Base-by-base conservation (phyloP, 92 coral and sea anemone species). In the Phenganax stokvisi region DNA sequence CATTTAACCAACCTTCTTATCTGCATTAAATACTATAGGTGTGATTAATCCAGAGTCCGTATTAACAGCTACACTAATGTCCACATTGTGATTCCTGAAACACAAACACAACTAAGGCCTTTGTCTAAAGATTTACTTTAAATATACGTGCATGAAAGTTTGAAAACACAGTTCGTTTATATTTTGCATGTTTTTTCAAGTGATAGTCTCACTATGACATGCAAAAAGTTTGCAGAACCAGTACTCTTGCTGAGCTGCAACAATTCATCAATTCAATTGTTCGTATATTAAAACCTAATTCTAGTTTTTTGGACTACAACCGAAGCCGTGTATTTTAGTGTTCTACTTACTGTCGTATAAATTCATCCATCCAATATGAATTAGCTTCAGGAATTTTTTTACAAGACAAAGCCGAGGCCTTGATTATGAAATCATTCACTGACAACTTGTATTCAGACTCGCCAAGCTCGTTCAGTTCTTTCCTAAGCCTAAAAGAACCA, bases 331-430 rank as follows among this genome's bases (percentile, higher is more conserved):
- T 1, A 37, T 37, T 37, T 37, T 37, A 37, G 47, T 37, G 2
- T 37, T 37, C 47, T 6, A 62, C 97, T 89, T 83, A 96, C 99
- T 88, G 91, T 87, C 99, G 87, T 9, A 96, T 90, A 67, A 96
- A 92, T 59, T 96, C 99, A 51, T 90, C 75, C 99, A 96, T 96
- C 99, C 99, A 96, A 12, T 92, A 96, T 0, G 99, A 96, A 86
- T 96, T 96, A 44, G 91, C 99, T 71, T 92, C 97, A 29, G 99
- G 99, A 72, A 96, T 89, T 58, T 92, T 87, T 80, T 84, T 92
- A 88, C 96, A 90, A 13, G 99, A 97, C 62, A 96, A 85, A 12
- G 97, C 99, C 66, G 96, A 96, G 20, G 99, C 94, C 66, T 96
- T 96, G 77, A 96, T 89, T 10, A 96, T 87, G 75, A 96, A 96